A percentile compares a stretch with the other conserved stretches of the same genome.
Evolutionary conservation across 1,140 invertebrate genomes (phyloP).

Genomic region (Cyclargus thomasi): DNA sequence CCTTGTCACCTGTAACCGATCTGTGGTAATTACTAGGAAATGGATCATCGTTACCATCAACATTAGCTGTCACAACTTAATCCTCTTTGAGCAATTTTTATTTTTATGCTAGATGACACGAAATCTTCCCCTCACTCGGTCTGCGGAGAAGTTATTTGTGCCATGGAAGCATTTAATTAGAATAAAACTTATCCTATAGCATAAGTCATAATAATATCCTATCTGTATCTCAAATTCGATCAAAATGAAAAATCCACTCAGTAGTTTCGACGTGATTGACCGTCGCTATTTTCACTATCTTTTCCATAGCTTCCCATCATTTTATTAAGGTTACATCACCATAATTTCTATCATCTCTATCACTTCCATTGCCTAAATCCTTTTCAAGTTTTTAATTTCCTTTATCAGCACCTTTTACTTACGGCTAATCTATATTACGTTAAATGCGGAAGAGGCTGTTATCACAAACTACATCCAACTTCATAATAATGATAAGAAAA

Average conservation of each 20-base stretch:
- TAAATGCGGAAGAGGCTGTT: constrained; percentile 10
- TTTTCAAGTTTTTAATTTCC: background rate
- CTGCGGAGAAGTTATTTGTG: too few species aligned
- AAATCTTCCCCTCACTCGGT: too few species aligned
- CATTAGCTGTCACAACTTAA: too few species aligned
- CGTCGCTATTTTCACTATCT: background rate
- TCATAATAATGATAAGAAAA: constrained; percentile 2
- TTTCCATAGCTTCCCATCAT: background rate
- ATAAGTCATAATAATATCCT: too few species aligned
- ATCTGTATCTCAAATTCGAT: too few species aligned
- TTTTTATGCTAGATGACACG: too few species aligned
- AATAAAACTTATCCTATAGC: too few species aligned
- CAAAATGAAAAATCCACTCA: too few species aligned
- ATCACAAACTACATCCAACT: constrained; percentile 8
- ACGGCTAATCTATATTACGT: background rate
- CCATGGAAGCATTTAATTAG: too few species aligned
- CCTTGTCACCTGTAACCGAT: constrained; percentile 1
- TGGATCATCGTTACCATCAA: background rate
- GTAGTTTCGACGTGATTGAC: too few species aligned
- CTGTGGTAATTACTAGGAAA: background rate
- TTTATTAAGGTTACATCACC: background rate
- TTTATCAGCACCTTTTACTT: background rate
- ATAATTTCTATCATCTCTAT: background rate
- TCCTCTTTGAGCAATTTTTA: too few species aligned
- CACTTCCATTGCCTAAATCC: background rate